phyloP scores from a whole-genome alignment of 1,140 invertebrate species.

The Araneus ventricosus region DNA sequence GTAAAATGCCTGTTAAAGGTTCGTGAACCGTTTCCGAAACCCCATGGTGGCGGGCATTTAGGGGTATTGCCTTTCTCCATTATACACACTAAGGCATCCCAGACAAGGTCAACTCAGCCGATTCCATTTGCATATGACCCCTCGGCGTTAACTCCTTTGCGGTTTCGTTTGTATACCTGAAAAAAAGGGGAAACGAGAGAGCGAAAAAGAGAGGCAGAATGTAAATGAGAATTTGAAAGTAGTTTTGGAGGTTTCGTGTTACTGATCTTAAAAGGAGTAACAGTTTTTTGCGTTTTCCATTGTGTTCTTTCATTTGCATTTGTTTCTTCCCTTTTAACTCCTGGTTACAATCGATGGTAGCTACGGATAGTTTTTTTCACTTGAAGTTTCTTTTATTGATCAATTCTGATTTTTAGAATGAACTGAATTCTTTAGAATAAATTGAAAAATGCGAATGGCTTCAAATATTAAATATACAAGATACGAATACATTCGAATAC shows the following conservation, averaged over 20 bases:
- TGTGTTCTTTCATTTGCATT: background rate
- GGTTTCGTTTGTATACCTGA: constrained; percentile 9
- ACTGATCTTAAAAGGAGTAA: background rate
- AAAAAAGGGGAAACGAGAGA: background rate
- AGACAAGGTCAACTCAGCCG: background rate
- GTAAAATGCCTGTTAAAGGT: background rate
- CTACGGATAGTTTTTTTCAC: background rate
- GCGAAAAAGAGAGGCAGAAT: background rate
- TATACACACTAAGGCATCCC: background rate
- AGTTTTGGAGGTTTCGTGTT: constrained; percentile 41
- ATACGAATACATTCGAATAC: no score
- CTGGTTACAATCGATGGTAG: background rate
- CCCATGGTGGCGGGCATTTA: background rate
- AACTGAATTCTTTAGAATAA: no score
- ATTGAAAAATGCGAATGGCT: no score
- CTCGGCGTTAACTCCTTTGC: constrained; percentile 31
- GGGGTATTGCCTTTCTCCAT: background rate
- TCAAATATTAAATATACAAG: no score
- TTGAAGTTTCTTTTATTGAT: no score
- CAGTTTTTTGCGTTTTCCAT: background rate
- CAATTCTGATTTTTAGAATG: no score
- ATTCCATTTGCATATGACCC: constrained; percentile 63
- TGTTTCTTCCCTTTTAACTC: background rate
- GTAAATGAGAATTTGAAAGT: constrained; percentile 47
- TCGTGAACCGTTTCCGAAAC: background rate